Conservation (phyloP, 2,888 invertebrate species). For the Ptychoptera contaminata region DNA sequence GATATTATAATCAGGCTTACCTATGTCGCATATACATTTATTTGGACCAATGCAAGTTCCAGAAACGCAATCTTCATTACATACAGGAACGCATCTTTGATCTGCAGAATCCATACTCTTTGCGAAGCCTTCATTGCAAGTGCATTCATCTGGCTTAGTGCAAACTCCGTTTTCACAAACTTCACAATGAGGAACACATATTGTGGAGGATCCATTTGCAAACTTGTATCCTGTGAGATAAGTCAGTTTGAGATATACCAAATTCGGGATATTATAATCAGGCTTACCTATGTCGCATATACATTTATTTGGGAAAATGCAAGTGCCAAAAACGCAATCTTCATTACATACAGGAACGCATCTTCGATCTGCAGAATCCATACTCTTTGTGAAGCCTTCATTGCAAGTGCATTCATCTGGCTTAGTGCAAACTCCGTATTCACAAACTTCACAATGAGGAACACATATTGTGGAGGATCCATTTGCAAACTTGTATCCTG, state of each 20-base stretch:
- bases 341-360: slow-evolving; percentile 31
- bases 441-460: background rate
- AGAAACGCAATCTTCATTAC: slow-evolving; percentile 14
- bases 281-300: slow-evolving; percentile 14
- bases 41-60: slow-evolving; percentile 3
- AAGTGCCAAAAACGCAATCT: slow-evolving; percentile 28
- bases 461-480: no score
- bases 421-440: slow-evolving; percentile 1
- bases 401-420: slow-evolving; percentile 4
- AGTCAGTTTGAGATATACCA: no score
- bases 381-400: background rate
- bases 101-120: background rate
- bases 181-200: slow-evolving; percentile 6
- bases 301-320: slow-evolving; percentile 26
- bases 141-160: background rate
- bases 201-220: background rate
- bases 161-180: background rate
- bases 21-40: background rate
- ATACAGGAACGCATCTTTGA: slow-evolving; percentile 15
- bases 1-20: background rate
- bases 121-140: background rate
- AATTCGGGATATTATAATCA: background rate
- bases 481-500: no score
- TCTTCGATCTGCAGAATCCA: background rate
- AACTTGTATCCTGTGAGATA: no score